A percentile compares a stretch with the other conserved stretches of the same genome.
Evolutionary conservation across 2,888 invertebrate genomes (phyloP).

Genomic region (Drosophila pseudotakahashii): DNA sequence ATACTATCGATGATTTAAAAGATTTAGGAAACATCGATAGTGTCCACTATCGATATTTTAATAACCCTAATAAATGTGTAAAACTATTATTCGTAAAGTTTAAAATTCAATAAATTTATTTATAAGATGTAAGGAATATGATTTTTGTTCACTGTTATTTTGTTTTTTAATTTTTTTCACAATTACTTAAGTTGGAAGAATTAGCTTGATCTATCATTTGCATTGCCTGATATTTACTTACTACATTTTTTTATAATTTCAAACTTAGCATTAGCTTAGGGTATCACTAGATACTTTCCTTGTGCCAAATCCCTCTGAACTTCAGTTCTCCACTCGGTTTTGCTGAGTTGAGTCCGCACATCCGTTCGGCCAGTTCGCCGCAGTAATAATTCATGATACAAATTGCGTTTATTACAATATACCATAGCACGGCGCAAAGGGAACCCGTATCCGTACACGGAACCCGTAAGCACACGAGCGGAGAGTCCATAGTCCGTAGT

Average conservation of each 20-base stretch:
- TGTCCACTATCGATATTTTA: too few relatives aligned
- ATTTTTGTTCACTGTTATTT: too few relatives aligned
- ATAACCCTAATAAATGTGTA: not conserved
- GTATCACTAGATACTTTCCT: not conserved
- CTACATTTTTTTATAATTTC: not conserved
- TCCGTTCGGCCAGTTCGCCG: constrained; percentile 65
- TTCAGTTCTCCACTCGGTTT: constrained; percentile 10
- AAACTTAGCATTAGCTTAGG: not conserved
- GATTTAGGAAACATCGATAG: too few relatives aligned
- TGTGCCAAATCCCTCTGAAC: not conserved
- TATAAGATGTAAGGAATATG: too few relatives aligned
- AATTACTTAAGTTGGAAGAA: too few relatives aligned
- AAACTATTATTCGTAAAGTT: not conserved
- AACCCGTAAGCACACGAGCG: constrained; percentile 28
- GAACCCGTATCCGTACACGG: constrained; percentile 29
- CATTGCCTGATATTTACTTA: not conserved
- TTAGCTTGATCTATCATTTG: too few relatives aligned
- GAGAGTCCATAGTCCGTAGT: constrained; percentile 15
- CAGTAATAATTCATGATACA: constrained; percentile 80
- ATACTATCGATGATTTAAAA: too few relatives aligned
- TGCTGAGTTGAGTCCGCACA: constrained; percentile 51
- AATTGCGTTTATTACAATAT: constrained; percentile 81
- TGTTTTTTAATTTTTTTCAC: too few relatives aligned
- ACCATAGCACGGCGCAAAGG: constrained; percentile 38
- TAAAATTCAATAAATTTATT: too few relatives aligned